Percentiles rank a stretch among this genome's conserved stretches.
Conservation (phyloP, 2,888 invertebrate species). For the Tenodera sinensis region DNA sequence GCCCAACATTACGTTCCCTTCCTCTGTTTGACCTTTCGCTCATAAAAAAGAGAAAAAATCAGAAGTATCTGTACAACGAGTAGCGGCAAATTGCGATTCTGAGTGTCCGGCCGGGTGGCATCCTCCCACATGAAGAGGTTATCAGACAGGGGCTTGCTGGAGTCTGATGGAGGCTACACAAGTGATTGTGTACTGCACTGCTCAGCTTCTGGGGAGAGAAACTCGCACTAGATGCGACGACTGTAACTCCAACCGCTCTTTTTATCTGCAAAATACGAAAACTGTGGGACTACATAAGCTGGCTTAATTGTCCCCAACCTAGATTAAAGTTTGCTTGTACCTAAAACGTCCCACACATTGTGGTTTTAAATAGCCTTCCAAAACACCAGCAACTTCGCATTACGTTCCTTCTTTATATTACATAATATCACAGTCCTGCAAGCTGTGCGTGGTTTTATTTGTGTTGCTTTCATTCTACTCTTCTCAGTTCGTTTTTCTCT, state of each 20-base stretch:
- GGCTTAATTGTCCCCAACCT: not conserved
- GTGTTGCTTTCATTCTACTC: too few relatives aligned
- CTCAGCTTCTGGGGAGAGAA: not conserved
- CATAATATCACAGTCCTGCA: too few relatives aligned
- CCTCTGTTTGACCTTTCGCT: not conserved
- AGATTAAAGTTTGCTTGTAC: too few relatives aligned
- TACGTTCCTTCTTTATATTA: too few relatives aligned
- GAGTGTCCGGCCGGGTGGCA: not conserved
- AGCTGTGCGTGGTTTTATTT: too few relatives aligned
- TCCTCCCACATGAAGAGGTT: not conserved
- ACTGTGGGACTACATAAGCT: not conserved
- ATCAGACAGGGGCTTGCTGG: not conserved
- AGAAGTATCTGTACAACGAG: not conserved
- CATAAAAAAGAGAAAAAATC: not conserved
- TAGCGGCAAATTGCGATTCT: not conserved
- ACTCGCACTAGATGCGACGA: too few relatives aligned
- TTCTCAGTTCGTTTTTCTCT: too few relatives aligned
- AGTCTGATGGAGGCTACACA: not conserved
- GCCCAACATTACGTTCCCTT: not conserved
- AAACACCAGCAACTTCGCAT: too few relatives aligned
- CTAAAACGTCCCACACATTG: too few relatives aligned
- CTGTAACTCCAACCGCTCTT: not conserved
- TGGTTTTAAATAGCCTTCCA: too few relatives aligned
- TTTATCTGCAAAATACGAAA: not conserved
- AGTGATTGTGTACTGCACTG: not conserved